Evolutionary conservation across 2,888 invertebrate genomes (phyloP).

Genomic region (Eulithis testata): DNA sequence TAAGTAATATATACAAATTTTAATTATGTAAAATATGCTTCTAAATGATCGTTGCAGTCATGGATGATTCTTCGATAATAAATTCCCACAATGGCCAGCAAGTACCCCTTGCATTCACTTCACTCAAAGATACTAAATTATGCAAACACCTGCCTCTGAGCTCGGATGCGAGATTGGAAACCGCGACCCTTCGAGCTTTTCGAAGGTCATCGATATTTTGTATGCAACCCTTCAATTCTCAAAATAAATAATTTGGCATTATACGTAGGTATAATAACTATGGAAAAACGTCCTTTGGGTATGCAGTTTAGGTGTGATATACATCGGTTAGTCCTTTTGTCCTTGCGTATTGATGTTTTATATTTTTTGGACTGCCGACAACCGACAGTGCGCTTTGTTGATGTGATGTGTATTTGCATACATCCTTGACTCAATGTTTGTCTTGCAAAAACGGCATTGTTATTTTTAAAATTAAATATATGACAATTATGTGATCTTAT

Average conservation of each 20-base stretch:
- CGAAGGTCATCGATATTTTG: slow-evolving; percentile 33
- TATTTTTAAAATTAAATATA: slow-evolving; percentile 26
- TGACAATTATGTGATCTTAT: not conserved
- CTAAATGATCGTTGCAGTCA: slow-evolving; percentile 5
- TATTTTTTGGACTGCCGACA: slow-evolving; percentile 57
- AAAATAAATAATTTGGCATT: slow-evolving; percentile 29
- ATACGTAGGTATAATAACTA: slow-evolving; percentile 16
- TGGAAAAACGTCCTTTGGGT: slow-evolving; percentile 20
- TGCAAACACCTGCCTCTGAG: slow-evolving; percentile 34
- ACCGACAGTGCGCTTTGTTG: slow-evolving; percentile 63
- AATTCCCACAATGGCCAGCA: slow-evolving; percentile 25
- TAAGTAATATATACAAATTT: too few species aligned
- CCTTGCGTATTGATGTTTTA: slow-evolving; percentile 55
- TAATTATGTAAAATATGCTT: not conserved
- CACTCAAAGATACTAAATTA: slow-evolving; percentile 30
- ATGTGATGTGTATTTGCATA: slow-evolving; percentile 72
- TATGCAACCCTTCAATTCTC: slow-evolving; percentile 30
- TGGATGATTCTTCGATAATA: slow-evolving; percentile 18
- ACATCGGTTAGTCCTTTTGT: slow-evolving; percentile 52
- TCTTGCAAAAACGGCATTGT: slow-evolving; percentile 64
- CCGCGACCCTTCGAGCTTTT: slow-evolving; percentile 31
- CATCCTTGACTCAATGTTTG: slow-evolving; percentile 67
- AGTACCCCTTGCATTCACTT: slow-evolving; percentile 26
- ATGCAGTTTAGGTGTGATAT: slow-evolving; percentile 36
- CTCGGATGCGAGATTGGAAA: slow-evolving; percentile 34